Percentiles rank a stretch among this genome's conserved stretches.
phyloP scores from a whole-genome alignment of 1,140 invertebrate species.

The Steinernema khuongi region DNA sequence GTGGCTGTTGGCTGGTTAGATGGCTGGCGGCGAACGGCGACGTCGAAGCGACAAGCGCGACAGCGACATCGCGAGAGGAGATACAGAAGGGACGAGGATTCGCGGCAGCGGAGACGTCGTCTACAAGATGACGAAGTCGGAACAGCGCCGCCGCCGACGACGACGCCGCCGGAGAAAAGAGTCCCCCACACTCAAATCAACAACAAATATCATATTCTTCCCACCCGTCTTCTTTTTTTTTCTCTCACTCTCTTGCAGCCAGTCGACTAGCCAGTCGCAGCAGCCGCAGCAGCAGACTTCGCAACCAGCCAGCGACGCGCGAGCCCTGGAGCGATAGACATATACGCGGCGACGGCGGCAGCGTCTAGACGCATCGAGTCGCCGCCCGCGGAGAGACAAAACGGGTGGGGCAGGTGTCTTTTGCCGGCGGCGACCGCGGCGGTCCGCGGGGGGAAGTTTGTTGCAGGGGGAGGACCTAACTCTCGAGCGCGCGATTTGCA shows the following conservation, averaged over 20 bases:
- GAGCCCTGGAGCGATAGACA: not conserved
- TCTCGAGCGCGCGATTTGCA: no score
- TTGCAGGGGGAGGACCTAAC: not conserved
- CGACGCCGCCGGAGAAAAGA: not conserved
- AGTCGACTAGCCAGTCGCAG: not conserved
- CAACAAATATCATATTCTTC: slow-evolving; percentile 11
- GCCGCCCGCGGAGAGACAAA: not conserved
- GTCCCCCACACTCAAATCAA: slow-evolving; percentile 4
- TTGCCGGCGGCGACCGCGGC: not conserved
- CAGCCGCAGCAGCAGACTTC: not conserved
- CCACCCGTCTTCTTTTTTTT: not conserved
- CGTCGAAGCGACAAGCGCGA: slow-evolving; percentile 6
- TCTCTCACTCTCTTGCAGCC: slow-evolving; percentile 3
- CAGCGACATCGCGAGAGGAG: not conserved
- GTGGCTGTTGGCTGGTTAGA: slow-evolving; percentile 2
- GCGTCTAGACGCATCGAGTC: not conserved
- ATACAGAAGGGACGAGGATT: not conserved
- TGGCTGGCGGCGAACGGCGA: not conserved
- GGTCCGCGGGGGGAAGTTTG: not conserved
- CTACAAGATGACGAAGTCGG: not conserved
- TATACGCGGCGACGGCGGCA: not conserved
- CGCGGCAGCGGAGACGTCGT: not conserved
- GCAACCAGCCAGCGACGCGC: not conserved
- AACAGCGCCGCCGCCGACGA: not conserved
- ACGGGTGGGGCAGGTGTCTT: not conserved